Conservation (phyloP, 2,888 invertebrate genomes). For the Clanis bilineata region DNA sequence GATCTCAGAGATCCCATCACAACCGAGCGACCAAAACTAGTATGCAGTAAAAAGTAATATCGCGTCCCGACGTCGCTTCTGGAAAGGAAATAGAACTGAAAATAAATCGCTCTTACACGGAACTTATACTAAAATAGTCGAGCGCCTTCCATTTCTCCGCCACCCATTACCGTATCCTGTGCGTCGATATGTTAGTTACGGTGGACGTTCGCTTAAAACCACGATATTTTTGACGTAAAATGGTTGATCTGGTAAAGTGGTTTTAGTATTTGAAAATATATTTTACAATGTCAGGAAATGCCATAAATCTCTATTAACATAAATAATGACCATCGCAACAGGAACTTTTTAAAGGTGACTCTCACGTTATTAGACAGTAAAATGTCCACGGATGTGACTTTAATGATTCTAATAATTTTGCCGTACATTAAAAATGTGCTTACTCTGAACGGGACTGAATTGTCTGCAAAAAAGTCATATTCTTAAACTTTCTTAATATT, state of each 20-base stretch:
- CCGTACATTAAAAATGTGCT: neutral
- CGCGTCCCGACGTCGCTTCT: slow-evolving; percentile 35
- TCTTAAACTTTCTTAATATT: neutral
- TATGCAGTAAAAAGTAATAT: slow-evolving; percentile 36
- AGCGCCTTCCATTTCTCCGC: slow-evolving; percentile 70
- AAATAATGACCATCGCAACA: no score
- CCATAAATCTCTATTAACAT: no score
- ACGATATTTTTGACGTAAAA: slow-evolving; percentile 1
- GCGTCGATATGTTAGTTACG: slow-evolving; percentile 54
- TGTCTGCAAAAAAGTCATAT: neutral
- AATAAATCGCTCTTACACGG: slow-evolving; percentile 77
- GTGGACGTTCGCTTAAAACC: slow-evolving; percentile 40
- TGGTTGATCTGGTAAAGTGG: neutral
- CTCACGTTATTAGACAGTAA: no score
- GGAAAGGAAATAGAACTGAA: slow-evolving; percentile 75
- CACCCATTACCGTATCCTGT: slow-evolving; percentile 79
- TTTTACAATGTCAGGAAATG: no score
- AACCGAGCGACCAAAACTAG: neutral
- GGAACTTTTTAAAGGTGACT: no score
- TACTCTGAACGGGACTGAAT: neutral
- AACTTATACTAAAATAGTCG: slow-evolving; percentile 76
- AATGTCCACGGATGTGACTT: no score
- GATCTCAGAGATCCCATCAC: neutral
- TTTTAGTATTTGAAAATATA: neutral
- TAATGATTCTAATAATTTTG: neutral